A percentile compares a stretch with the other conserved stretches of the same genome.
Evolutionary conservation across 1,140 invertebrate genomes (phyloP).

Genomic region (Ephestia elutella): DNA sequence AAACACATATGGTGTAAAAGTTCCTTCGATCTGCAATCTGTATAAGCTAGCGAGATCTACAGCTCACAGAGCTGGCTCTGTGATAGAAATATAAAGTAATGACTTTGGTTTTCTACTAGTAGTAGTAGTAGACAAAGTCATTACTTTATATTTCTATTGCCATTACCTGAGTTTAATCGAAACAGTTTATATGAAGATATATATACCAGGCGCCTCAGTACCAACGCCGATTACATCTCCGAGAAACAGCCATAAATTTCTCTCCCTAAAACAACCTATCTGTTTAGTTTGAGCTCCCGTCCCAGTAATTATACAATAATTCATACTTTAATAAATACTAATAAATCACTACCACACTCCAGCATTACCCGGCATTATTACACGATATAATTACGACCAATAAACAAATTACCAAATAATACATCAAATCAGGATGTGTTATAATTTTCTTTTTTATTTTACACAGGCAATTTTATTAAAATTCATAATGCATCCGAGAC

Average conservation of each 20-base stretch:
- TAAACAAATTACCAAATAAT: conserved; percentile 74
- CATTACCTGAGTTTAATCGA: too few relatives aligned
- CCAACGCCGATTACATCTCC: conserved; percentile 54
- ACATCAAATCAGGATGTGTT: conserved; percentile 73
- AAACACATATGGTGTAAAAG: too few relatives aligned
- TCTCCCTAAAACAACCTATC: conserved; percentile 61
- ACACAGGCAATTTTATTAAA: conserved; percentile 67
- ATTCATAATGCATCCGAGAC: conserved; percentile 57
- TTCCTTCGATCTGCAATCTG: too few relatives aligned
- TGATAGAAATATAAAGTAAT: too few relatives aligned
- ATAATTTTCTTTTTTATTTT: conserved; percentile 63
- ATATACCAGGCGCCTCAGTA: conserved; percentile 23
- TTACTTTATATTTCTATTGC: too few relatives aligned
- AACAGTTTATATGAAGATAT: background rate
- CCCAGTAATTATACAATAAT: conserved; percentile 72
- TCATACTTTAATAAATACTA: conserved; percentile 73
- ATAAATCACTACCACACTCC: conserved; percentile 63
- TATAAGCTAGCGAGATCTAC: too few relatives aligned
- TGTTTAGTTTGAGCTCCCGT: conserved; percentile 69
- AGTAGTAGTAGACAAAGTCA: too few relatives aligned
- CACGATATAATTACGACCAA: conserved; percentile 69
- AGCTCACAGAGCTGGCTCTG: too few relatives aligned
- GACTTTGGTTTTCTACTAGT: too few relatives aligned
- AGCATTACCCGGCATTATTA: conserved; percentile 67
- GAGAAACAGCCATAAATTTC: conserved; percentile 59